Conservation (phyloP, 1,140 invertebrate species). For the Saxidomus purpurata region DNA sequence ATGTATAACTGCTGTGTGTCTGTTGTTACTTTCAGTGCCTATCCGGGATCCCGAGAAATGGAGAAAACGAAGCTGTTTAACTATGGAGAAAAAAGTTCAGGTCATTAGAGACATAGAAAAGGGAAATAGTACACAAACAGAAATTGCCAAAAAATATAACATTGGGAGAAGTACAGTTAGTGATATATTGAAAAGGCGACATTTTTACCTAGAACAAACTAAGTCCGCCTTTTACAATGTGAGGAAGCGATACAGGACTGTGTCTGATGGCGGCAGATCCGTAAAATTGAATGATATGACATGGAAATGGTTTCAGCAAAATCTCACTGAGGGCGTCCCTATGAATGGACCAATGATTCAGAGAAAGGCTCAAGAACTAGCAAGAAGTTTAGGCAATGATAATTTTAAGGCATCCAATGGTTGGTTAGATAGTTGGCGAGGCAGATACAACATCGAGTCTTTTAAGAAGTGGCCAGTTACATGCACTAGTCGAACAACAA, state of each 20-base stretch:
- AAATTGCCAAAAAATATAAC: neutral
- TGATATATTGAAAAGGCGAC: neutral
- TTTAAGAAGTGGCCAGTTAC: neutral
- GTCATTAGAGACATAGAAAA: neutral
- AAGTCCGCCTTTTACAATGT: neutral
- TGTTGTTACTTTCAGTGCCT: constrained; percentile 4
- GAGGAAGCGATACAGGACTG: neutral
- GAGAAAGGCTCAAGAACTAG: neutral
- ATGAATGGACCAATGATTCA: neutral
- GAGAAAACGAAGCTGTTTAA: neutral
- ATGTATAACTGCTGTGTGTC: neutral
- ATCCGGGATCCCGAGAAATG: neutral
- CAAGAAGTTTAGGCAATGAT: neutral
- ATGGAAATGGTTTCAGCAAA: neutral
- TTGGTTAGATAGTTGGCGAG: neutral
- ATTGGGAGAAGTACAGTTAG: neutral
- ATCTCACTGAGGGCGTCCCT: neutral
- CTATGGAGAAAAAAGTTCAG: neutral
- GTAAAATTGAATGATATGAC: neutral
- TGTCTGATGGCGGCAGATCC: neutral
- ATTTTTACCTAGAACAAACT: neutral
- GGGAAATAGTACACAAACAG: neutral
- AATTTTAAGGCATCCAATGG: neutral
- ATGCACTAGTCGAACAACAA: neutral
- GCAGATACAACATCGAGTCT: neutral